A percentile compares a stretch with the other conserved stretches of the same genome.
These are phyloP conservation scores for Stenoptilia bipunctidactyla DNA, from an alignment of 2,888 invertebrate genomes.

Conservation along the genomic window DNA sequence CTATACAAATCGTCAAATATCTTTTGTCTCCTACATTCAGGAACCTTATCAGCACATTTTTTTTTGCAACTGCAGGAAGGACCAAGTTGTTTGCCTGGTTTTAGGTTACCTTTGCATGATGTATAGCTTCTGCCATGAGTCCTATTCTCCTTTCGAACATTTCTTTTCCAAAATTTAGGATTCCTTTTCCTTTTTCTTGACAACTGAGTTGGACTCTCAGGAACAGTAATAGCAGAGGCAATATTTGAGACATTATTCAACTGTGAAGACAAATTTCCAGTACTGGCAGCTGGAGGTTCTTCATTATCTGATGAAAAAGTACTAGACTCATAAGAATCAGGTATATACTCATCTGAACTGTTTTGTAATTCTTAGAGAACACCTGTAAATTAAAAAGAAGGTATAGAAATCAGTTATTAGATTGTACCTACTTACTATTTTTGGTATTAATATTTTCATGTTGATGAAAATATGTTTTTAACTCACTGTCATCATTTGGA, in stretches of 20 bases:
- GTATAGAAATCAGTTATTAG: conserved; percentile 1
- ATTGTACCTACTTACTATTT: conserved; percentile 1
- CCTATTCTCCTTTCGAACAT: conserved; percentile 3
- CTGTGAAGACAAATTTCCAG: conserved; percentile 7
- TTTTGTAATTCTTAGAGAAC: conserved; percentile 1
- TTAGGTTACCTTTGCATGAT: conserved; percentile 3
- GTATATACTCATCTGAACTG: conserved; percentile 7
- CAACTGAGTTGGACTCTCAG: conserved; percentile 4
- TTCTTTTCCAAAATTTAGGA: conserved; percentile 3
- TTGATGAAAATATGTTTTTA: conserved; percentile 3
- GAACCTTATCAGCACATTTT: conserved; percentile 3
- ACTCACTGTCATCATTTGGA: conserved; percentile 1
- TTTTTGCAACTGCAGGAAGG: conserved; percentile 3
- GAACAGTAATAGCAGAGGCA: conserved; percentile 4
- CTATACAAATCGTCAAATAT: conserved; percentile 5
- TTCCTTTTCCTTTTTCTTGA: conserved; percentile 3
- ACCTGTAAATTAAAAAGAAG: conserved; percentile 1
- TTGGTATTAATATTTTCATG: conserved; percentile 1
- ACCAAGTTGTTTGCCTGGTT: conserved; percentile 3
- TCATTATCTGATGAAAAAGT: conserved; percentile 7
- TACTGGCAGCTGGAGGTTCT: conserved; percentile 7
- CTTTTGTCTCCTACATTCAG: conserved; percentile 3
- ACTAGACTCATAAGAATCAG: conserved; percentile 8
- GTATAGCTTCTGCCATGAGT: conserved; percentile 3
- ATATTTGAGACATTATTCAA: conserved; percentile 7